A percentile compares a stretch with the other conserved stretches of the same genome.
phyloP scores from a whole-genome alignment of 2,113 vertebrate species.

The Prinia subflava region DNA sequence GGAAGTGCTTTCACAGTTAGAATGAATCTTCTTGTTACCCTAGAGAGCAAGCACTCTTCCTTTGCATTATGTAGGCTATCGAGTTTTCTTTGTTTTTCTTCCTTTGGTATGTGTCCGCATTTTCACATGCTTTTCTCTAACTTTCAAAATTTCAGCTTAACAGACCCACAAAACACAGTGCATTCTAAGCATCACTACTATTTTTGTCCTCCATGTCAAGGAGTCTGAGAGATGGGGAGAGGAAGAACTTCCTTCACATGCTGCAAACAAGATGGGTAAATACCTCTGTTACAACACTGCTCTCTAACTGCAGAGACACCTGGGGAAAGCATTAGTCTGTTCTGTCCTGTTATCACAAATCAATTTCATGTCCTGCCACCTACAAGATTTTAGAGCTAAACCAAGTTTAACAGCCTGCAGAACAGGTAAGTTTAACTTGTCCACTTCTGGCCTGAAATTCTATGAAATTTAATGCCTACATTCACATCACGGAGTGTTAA shows the following conservation, averaged over 20 bases:
- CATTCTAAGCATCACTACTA: neutral
- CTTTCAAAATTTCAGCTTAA: neutral
- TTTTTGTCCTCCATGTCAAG: neutral
- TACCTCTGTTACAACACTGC: neutral
- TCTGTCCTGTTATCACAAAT: neutral
- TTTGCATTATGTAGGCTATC: neutral
- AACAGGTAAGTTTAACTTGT: neutral
- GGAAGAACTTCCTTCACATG: neutral
- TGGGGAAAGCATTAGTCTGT: neutral
- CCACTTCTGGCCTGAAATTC: neutral
- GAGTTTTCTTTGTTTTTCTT: neutral
- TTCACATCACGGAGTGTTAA: neutral
- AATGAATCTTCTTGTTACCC: neutral
- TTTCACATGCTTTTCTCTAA: neutral
- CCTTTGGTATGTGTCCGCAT: neutral
- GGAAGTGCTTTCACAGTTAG: neutral
- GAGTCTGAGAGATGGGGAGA: neutral
- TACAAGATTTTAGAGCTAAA: neutral
- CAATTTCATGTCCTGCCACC: neutral
- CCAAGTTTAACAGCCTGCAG: neutral
- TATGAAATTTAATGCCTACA: neutral
- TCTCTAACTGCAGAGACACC: neutral
- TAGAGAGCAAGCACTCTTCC: neutral
- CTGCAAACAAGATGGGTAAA: neutral
- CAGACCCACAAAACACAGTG: neutral